Evolutionary conservation across 2,113 vertebrate species (phyloP).

Genomic region (Macquaria australasica): DNA sequence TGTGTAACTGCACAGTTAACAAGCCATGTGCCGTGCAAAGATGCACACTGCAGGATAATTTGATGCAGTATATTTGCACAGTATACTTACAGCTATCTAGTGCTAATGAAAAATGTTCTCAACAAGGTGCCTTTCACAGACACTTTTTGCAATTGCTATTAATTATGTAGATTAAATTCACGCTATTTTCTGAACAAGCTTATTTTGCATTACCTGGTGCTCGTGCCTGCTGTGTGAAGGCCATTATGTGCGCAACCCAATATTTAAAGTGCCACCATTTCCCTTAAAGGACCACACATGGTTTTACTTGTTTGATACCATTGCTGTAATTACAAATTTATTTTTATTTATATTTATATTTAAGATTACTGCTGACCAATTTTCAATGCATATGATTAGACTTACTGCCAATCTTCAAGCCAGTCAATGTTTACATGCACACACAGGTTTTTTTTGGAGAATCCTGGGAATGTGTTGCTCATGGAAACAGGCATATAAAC

Average conservation of each 20-base stretch:
- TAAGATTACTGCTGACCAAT: background rate
- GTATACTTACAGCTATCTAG: background rate
- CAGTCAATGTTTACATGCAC: background rate
- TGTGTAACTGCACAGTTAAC: background rate
- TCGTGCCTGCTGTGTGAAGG: background rate
- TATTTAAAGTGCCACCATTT: background rate
- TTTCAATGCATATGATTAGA: background rate
- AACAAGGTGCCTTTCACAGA: slow-evolving; percentile 3
- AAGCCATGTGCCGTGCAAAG: background rate
- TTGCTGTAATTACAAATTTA: background rate
- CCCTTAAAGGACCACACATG: background rate
- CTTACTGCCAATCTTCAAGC: background rate
- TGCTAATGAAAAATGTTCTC: slow-evolving; percentile 1
- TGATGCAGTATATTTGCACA: background rate
- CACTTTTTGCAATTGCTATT: background rate
- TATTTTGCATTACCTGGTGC: background rate
- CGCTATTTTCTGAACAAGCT: background rate
- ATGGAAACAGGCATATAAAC: no score
- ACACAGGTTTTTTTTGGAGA: background rate
- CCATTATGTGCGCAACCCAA: background rate
- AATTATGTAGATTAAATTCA: background rate
- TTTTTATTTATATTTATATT: no score
- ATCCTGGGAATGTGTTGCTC: background rate
- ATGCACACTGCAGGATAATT: background rate
- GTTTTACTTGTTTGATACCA: background rate